Evolutionary conservation across 2,888 invertebrate genomes (phyloP).

Genomic region (Nomada ruficornis): DNA sequence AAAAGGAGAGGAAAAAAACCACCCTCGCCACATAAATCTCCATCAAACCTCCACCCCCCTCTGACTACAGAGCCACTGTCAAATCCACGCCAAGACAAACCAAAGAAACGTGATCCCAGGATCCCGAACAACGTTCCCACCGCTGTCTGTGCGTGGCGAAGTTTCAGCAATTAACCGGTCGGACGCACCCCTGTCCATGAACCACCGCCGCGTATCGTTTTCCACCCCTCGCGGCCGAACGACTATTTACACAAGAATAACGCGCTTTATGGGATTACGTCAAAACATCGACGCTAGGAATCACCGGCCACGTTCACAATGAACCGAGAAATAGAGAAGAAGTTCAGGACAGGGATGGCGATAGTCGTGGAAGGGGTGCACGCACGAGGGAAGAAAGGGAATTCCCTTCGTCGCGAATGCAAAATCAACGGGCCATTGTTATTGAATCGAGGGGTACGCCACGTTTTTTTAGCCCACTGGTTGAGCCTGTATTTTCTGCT

Average conservation of each 20-base stretch:
- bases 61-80: no score
- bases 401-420: conserved; percentile 72
- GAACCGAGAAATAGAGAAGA: conserved; percentile 60
- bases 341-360: conserved; percentile 52
- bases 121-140: conserved; percentile 50
- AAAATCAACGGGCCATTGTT: conserved; percentile 81
- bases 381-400: conserved; percentile 28
- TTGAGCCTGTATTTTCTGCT: conserved; percentile 20
- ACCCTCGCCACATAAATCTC: no score
- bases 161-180: conserved; percentile 63
- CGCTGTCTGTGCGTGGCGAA: conserved; percentile 41
- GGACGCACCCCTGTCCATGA: conserved; percentile 17
- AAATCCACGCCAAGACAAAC: neutral
- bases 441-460: conserved; percentile 56
- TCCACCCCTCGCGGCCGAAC: conserved; percentile 64
- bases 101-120: neutral
- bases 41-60: no score
- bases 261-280: conserved; percentile 82
- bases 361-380: conserved; percentile 57
- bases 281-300: conserved; percentile 80
- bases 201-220: conserved; percentile 48
- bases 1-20: no score
- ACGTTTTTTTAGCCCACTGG: conserved; percentile 42
- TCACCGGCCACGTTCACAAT: conserved; percentile 64
- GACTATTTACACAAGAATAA: conserved; percentile 81